These are phyloP conservation scores for Pseudococcus longispinus DNA, from an alignment of 2,888 invertebrate genomes.

Conservation along the genomic window DNA sequence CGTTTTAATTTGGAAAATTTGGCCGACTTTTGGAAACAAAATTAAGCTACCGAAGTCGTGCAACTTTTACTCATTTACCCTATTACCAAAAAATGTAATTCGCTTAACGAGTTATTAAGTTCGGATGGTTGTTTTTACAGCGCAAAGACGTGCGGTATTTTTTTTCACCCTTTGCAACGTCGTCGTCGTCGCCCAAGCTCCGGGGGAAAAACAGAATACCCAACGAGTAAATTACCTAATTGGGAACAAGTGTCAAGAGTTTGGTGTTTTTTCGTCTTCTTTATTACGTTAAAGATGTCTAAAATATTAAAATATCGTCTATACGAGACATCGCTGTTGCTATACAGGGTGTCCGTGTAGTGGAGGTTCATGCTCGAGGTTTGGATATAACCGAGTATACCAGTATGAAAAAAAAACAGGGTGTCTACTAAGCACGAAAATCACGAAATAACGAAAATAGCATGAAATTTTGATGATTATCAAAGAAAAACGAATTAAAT, in stretches of 20 bases:
- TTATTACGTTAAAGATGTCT: neutral
- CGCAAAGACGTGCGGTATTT: neutral
- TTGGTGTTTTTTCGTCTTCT: neutral
- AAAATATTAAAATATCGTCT: constrained; percentile 35
- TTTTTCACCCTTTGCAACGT: neutral
- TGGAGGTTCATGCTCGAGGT: no score
- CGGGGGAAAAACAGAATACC: neutral
- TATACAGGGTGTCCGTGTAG: no score
- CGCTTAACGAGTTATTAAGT: constrained; percentile 37
- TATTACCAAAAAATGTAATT: constrained; percentile 24
- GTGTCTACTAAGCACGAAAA: no score
- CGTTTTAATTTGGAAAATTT: constrained; percentile 17
- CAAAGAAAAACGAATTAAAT: no score
- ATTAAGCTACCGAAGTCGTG: constrained; percentile 14
- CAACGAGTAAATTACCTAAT: constrained; percentile 25
- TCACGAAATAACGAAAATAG: no score
- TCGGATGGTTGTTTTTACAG: neutral
- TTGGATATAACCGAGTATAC: no score
- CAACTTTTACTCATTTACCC: constrained; percentile 30
- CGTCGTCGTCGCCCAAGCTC: neutral
- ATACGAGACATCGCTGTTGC: neutral
- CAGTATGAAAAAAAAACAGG: no score
- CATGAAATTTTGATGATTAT: no score
- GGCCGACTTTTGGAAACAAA: constrained; percentile 23
- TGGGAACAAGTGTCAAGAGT: constrained; percentile 36